Conservation (phyloP, 2,888 invertebrate genomes). For the Ethmia dodecea region DNA sequence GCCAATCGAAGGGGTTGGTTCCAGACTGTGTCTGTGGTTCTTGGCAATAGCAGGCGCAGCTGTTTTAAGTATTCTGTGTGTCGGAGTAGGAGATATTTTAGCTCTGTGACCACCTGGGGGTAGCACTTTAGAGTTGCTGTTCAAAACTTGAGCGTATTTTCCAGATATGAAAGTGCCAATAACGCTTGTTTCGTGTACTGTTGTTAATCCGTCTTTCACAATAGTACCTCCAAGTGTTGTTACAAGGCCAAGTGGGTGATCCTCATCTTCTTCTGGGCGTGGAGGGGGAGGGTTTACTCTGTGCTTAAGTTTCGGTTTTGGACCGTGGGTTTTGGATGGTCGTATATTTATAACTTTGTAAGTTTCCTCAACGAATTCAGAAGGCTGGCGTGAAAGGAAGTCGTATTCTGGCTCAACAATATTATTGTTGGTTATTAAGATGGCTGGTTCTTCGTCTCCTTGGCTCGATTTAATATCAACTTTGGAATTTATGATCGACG, state of each 20-base stretch:
- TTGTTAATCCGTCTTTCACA: constrained; percentile 88
- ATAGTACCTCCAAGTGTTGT: constrained; percentile 91
- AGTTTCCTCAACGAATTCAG: constrained; percentile 90
- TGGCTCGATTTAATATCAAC: constrained; percentile 72
- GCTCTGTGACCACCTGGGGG: constrained; percentile 67
- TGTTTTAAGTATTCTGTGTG: constrained; percentile 85
- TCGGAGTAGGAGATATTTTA: constrained; percentile 82
- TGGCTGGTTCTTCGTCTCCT: constrained; percentile 75
- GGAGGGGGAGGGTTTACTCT: constrained; percentile 57
- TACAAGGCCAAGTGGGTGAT: constrained; percentile 87
- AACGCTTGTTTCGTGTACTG: constrained; percentile 92
- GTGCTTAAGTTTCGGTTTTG: constrained; percentile 68
- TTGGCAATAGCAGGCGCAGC: constrained; percentile 80
- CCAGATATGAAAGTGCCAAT: constrained; percentile 92
- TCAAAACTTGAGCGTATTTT: constrained; percentile 92
- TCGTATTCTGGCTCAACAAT: constrained; percentile 90
- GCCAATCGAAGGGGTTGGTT: constrained; percentile 79
- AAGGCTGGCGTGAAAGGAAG: constrained; percentile 89
- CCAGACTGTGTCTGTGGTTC: constrained; percentile 78
- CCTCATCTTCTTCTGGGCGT: constrained; percentile 76
- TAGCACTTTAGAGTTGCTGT: constrained; percentile 86
- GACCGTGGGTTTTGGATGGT: constrained; percentile 78
- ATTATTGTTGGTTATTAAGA: constrained; percentile 82
- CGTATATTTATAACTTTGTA: constrained; percentile 89
- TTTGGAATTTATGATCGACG: constrained; percentile 51